Evolutionary conservation across 2,113 vertebrate genomes (phyloP).

Genomic region (Gymnogyps californianus): DNA sequence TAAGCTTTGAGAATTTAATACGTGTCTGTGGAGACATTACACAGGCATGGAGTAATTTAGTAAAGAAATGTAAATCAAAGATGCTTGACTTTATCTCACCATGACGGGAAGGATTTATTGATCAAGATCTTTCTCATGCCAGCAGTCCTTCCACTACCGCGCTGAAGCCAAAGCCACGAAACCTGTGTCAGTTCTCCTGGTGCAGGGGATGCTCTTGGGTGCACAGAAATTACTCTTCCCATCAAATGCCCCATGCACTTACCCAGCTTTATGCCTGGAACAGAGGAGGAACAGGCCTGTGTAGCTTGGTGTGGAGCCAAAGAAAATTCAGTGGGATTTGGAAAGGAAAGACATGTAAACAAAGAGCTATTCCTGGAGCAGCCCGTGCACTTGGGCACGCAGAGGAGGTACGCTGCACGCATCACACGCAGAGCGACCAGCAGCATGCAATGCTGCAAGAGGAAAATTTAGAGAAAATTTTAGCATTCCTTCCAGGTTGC

Average conservation of each 20-base stretch:
- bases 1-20: background rate
- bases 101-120: background rate
- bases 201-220: background rate
- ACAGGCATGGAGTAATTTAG: background rate
- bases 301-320: background rate
- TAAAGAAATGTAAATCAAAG: background rate
- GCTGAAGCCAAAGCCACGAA: accelerated
- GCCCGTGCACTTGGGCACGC: background rate
- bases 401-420: background rate
- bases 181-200: accelerated
- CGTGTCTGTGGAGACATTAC: accelerated
- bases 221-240: background rate
- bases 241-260: background rate
- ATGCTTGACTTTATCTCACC: background rate
- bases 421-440: background rate
- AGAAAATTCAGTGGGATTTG: background rate
- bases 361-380: conserved; percentile 21
- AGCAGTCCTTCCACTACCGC: accelerated
- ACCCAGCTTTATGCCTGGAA: background rate
- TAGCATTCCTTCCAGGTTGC: background rate
- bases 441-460: background rate
- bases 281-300: background rate
- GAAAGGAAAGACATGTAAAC: background rate
- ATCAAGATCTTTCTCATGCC: background rate
- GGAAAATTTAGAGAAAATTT: background rate